Evolutionary conservation across 2,113 vertebrate genomes (phyloP).

Genomic region (Coracopsis vasa): DNA sequence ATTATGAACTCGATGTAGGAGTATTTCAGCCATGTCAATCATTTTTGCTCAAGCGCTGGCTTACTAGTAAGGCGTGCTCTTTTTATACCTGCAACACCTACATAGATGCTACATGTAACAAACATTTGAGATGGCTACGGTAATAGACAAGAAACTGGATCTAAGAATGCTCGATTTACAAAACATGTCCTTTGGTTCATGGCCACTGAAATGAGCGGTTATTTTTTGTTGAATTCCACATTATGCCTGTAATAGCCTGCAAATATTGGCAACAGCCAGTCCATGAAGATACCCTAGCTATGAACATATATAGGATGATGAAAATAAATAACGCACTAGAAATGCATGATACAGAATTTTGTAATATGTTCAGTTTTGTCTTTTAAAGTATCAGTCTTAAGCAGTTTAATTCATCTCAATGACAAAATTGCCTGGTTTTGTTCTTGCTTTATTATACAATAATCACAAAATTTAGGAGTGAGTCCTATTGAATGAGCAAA

Average conservation of each 20-base stretch:
- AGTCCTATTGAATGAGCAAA: background rate
- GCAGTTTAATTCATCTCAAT: background rate
- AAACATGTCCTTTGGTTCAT: background rate
- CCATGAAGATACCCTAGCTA: background rate
- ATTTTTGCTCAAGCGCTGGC: background rate
- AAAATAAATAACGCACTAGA: background rate
- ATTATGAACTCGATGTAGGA: background rate
- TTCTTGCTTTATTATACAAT: background rate
- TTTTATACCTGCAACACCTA: fast-evolving
- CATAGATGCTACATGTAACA: background rate
- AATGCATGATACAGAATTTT: background rate
- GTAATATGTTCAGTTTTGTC: background rate
- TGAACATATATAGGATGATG: background rate
- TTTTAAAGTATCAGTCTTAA: background rate
- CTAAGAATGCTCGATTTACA: background rate
- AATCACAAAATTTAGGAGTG: background rate
- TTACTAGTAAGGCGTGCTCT: background rate
- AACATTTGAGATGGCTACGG: background rate
- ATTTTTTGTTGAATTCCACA: background rate
- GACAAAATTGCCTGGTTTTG: background rate
- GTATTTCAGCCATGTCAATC: fast-evolving
- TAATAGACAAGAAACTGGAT: background rate
- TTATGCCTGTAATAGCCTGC: background rate
- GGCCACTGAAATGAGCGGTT: fast-evolving
- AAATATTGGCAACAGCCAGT: background rate